These are phyloP conservation scores for Trichonephila clavata DNA, from an alignment of 1,140 invertebrate genomes.

Conservation along the genomic window DNA sequence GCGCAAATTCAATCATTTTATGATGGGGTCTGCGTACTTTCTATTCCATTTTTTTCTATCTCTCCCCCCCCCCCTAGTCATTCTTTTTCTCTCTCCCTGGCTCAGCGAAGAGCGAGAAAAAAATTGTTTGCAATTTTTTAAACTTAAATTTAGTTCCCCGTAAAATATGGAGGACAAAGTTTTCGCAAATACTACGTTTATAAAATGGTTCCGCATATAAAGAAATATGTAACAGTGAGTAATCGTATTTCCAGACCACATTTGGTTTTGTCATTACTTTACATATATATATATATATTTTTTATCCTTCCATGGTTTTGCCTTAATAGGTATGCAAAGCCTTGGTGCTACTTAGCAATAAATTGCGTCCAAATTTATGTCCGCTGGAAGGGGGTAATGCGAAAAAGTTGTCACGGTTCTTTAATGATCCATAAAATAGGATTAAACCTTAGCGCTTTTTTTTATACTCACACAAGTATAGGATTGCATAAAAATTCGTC, in stretches of 20 bases:
- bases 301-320: background rate
- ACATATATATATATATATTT: background rate
- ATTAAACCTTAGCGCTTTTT: slow-evolving; percentile 49
- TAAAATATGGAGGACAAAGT: slow-evolving; percentile 52
- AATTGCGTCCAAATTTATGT: slow-evolving; percentile 56
- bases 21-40: slow-evolving; percentile 49
- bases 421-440: slow-evolving; percentile 74
- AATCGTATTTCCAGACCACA: slow-evolving; percentile 39
- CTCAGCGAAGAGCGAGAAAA: background rate
- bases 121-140: slow-evolving; percentile 40
- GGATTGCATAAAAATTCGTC: slow-evolving; percentile 61
- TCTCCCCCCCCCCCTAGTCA: background rate
- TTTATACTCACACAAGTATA: background rate
- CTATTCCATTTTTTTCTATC: slow-evolving; percentile 1
- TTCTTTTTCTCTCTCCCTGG: background rate
- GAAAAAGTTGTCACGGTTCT: slow-evolving; percentile 67
- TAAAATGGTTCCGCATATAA: slow-evolving; percentile 4
- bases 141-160: slow-evolving; percentile 40
- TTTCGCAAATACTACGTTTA: slow-evolving; percentile 54
- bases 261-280: slow-evolving; percentile 28
- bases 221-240: slow-evolving; percentile 34
- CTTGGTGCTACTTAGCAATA: slow-evolving; percentile 16
- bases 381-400: slow-evolving; percentile 57
- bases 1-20: slow-evolving; percentile 63
- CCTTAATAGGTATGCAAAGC: slow-evolving; percentile 46